A percentile compares a stretch with the other conserved stretches of the same genome.
These are phyloP conservation scores for Xiphophorus couchianus DNA, from an alignment of 2,113 vertebrate genomes.

Conservation along the genomic window DNA sequence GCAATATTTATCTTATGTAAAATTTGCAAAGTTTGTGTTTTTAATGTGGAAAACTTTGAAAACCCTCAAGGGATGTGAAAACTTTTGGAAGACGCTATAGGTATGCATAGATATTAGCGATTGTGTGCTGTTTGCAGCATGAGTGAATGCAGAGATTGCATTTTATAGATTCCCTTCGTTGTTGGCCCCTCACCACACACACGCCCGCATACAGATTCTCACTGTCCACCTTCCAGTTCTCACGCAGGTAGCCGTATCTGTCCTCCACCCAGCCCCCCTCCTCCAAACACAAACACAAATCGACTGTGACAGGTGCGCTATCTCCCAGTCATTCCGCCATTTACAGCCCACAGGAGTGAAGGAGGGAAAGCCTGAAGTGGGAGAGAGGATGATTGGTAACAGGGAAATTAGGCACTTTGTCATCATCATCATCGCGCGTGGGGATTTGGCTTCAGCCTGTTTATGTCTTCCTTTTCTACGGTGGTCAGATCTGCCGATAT, in stretches of 20 bases:
- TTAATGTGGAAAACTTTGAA: neutral
- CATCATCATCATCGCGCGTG: slow-evolving; percentile 69
- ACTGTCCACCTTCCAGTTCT: slow-evolving; percentile 66
- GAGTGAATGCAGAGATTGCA: slow-evolving; percentile 66
- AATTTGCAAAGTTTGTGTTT: neutral
- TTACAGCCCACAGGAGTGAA: slow-evolving; percentile 81
- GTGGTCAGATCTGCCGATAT: slow-evolving; percentile 60
- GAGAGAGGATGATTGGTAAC: slow-evolving; percentile 67
- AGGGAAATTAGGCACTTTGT: slow-evolving; percentile 76
- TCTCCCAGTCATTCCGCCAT: slow-evolving; percentile 83
- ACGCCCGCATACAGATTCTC: slow-evolving; percentile 9
- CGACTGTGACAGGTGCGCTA: slow-evolving; percentile 84
- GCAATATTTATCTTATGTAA: no score
- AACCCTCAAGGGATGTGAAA: neutral
- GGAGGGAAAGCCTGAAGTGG: slow-evolving; percentile 57
- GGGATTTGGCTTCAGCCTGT: slow-evolving; percentile 63
- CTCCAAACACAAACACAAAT: slow-evolving; percentile 75
- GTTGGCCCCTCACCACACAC: slow-evolving; percentile 17
- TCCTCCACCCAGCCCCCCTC: slow-evolving; percentile 42
- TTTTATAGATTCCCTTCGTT: slow-evolving; percentile 72
- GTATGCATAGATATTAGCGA: slow-evolving; percentile 32
- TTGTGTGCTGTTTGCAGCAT: slow-evolving; percentile 22
- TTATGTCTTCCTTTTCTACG: slow-evolving; percentile 1
- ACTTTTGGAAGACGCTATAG: neutral
- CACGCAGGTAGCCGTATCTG: slow-evolving; percentile 83